These are phyloP conservation scores for Neodon shergylaensis DNA, from an alignment of 2,113 vertebrate genomes.

Conservation along the genomic window DNA sequence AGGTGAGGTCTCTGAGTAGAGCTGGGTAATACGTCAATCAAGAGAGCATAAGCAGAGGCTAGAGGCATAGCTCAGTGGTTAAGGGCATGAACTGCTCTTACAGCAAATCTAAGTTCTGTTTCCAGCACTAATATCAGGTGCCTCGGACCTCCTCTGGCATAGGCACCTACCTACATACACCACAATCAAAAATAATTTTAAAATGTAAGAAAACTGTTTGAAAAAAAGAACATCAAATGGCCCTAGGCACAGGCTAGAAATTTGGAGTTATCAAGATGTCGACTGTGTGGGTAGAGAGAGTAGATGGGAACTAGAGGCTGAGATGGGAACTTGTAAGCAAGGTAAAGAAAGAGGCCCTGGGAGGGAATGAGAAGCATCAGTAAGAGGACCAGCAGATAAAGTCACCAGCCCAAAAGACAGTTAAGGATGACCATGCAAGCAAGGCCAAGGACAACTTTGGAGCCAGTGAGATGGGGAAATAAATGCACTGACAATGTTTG, in stretches of 20 bases:
- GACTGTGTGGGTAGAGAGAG: not conserved
- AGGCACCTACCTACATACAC: not conserved
- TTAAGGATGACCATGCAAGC: not conserved
- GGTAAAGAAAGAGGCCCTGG: not conserved
- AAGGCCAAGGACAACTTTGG: not conserved
- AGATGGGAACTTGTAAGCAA: not conserved
- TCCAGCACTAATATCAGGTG: not conserved
- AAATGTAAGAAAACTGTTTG: not conserved
- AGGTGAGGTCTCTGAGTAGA: not conserved
- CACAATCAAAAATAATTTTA: not conserved
- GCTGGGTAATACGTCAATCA: not conserved
- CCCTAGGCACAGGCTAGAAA: not conserved
- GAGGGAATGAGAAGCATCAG: not conserved
- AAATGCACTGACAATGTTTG: not conserved
- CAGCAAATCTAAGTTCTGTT: not conserved
- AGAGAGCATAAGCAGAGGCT: not conserved
- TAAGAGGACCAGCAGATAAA: not conserved
- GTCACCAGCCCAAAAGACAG: not conserved
- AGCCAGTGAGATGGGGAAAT: not conserved
- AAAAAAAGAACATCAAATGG: not conserved
- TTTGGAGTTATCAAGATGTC: not conserved
- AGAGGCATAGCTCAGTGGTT: not conserved
- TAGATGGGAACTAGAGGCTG: not conserved
- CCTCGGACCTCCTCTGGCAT: not conserved
- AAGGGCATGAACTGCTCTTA: not conserved